phyloP scores from a whole-genome alignment of 1,140 invertebrate species.

The Chrysopa pallens region DNA sequence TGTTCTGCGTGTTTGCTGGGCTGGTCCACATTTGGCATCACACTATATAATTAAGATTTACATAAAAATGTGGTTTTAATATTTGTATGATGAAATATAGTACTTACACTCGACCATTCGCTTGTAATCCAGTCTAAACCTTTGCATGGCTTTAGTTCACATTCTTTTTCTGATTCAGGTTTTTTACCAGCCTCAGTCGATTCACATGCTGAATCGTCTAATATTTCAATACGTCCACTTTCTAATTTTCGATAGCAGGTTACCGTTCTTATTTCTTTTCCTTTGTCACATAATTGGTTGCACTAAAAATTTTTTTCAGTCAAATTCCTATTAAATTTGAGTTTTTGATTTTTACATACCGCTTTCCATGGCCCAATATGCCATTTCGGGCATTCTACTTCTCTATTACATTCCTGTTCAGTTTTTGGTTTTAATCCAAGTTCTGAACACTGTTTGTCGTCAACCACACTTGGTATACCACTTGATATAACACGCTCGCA shows the following conservation, averaged over 20 bases:
- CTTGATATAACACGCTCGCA: slow-evolving; percentile 56
- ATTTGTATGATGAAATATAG: slow-evolving; percentile 1
- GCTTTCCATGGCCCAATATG: slow-evolving; percentile 70
- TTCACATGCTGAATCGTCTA: slow-evolving; percentile 51
- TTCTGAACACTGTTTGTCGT: slow-evolving; percentile 53
- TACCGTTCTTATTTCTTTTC: slow-evolving; percentile 52
- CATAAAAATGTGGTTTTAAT: not conserved
- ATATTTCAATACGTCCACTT: slow-evolving; percentile 43
- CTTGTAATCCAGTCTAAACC: slow-evolving; percentile 82
- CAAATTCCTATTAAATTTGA: slow-evolving; percentile 3
- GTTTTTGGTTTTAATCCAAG: slow-evolving; percentile 48
- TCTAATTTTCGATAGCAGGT: slow-evolving; percentile 56
- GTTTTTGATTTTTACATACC: slow-evolving; percentile 30
- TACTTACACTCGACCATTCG: slow-evolving; percentile 74
- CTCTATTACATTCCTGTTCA: slow-evolving; percentile 54
- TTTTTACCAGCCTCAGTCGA: slow-evolving; percentile 30
- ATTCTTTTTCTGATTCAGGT: slow-evolving; percentile 47
- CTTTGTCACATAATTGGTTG: slow-evolving; percentile 72
- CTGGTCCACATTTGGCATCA: slow-evolving; percentile 35
- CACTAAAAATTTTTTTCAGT: slow-evolving; percentile 36
- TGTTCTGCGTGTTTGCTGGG: slow-evolving; percentile 51
- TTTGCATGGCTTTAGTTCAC: slow-evolving; percentile 66
- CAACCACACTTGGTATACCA: slow-evolving; percentile 42
- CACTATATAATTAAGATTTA: slow-evolving; percentile 7
- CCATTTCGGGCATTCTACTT: slow-evolving; percentile 64